Evolutionary conservation across 1,140 invertebrate species (phyloP).

Genomic region (Zaprionus nigranus): DNA sequence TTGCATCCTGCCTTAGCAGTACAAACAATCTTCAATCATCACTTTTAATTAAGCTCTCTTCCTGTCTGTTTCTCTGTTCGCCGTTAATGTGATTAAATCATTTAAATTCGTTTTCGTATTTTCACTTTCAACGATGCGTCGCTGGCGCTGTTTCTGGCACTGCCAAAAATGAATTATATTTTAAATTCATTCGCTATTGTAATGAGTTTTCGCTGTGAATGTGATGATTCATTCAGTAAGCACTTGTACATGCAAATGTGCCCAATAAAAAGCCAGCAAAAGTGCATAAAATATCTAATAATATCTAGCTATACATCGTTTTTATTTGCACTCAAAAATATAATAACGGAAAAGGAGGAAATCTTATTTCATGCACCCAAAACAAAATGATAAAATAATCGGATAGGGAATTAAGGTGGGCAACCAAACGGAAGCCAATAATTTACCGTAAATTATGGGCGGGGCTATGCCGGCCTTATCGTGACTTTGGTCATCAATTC

Average conservation of each 20-base stretch:
- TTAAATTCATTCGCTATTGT: slow-evolving; percentile 15
- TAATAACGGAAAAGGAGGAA: slow-evolving; percentile 9
- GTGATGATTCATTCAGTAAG: slow-evolving; percentile 13
- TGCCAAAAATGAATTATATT: slow-evolving; percentile 46
- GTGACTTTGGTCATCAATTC: slow-evolving; percentile 8
- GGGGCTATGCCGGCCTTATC: neutral
- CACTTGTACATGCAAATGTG: neutral
- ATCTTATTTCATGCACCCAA: neutral
- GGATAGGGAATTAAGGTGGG: neutral
- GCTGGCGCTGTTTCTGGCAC: neutral
- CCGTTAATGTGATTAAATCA: slow-evolving; percentile 2
- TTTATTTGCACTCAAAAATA: neutral
- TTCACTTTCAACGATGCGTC: slow-evolving; percentile 20
- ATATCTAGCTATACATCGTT: neutral
- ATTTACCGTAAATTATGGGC: neutral
- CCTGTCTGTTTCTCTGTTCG: neutral
- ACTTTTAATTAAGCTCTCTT: slow-evolving; percentile 2
- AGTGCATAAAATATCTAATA: neutral
- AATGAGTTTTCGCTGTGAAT: slow-evolving; percentile 1
- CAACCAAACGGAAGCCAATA: slow-evolving; percentile 8
- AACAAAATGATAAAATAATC: slow-evolving; percentile 22
- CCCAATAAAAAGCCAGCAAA: neutral
- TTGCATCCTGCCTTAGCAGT: neutral
- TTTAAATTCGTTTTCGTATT: slow-evolving; percentile 20
- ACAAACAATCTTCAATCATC: slow-evolving; percentile 1